A percentile compares a stretch with the other conserved stretches of the same genome.
Conservation (phyloP, 2,888 invertebrate species). For the Rhagium mordax region DNA sequence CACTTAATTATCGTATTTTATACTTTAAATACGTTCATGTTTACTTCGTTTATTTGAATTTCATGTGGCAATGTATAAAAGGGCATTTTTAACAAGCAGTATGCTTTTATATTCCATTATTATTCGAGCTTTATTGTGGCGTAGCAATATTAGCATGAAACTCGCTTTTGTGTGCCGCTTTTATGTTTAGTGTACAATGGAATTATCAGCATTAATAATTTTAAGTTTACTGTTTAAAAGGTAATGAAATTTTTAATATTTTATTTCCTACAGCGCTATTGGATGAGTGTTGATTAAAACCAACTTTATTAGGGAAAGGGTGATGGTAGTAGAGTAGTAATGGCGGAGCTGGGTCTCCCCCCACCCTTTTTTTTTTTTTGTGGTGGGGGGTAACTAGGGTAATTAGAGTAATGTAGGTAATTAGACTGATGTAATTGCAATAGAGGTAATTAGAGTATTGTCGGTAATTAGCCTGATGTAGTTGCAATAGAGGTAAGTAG, state of each 20-base stretch:
- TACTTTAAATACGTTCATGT: neutral
- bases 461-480: too few species aligned
- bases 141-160: neutral
- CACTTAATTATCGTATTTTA: slow-evolving; percentile 1
- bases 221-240: neutral
- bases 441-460: too few species aligned
- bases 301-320: neutral
- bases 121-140: neutral
- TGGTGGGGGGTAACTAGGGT: too few species aligned
- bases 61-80: neutral
- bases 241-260: neutral
- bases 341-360: too few species aligned
- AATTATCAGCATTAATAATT: neutral
- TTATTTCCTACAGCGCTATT: neutral
- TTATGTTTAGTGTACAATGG: slow-evolving; percentile 17
- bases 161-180: neutral
- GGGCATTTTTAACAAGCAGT: slow-evolving; percentile 1
- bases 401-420: too few species aligned
- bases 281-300: neutral
- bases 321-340: too few species aligned
- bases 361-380: too few species aligned
- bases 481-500: too few species aligned
- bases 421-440: too few species aligned
- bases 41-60: neutral
- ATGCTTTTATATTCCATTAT: slow-evolving; percentile 14